Base-by-base conservation (phyloP, 1,140 invertebrate genomes). In the Bombus affinis region DNA sequence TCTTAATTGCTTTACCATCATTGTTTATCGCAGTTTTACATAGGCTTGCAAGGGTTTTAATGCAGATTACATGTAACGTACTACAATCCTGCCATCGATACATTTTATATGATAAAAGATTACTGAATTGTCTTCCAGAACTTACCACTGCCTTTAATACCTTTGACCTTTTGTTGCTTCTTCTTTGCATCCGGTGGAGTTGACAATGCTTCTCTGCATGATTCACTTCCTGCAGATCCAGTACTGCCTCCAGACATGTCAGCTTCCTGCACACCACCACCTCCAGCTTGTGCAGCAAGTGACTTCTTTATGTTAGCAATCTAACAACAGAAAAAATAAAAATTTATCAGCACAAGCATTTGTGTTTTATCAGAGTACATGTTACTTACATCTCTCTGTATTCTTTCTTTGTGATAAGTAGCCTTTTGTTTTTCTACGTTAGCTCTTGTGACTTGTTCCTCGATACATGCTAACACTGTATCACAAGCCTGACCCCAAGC, bases 401-500 rank as follows among this genome's bases (percentile, higher is more conserved):
- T 97, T 86, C 96, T 96, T 81, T 98, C 97, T 92, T 98, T 98
- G 87, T 98, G 97, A 91, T 97, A 96, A 25, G 98, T 96, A 47
- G 97, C 96, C 88, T 96, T 96, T 84, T 98, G 97, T 93, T 99
- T 99, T 86, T 98, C 97, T 47, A 95, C 91, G 94, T 99, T 99
- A 1, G 99, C 98, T 88, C 97, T 95, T 72, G 96, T 96, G 89
- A 99, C 98, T 96, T 99, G 98, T 75, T 96, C 96, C 92, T 99
- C 98, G 32, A 99, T 98, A 90, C 98, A 98, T 59, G 96, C 96
- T 68, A 99, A 96, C 42, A 99, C 98, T 42, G 97, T 96, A 92
- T 99, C 98, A 94, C 98, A 99, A 10, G 98, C 98, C 87, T 98
- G 96, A 93, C 98, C 98, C 98, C 98, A 99, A 87, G 98, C 97